Percentiles rank a stretch among this genome's conserved stretches.
These are phyloP conservation scores for Sitta europaea DNA, from an alignment of 2,113 vertebrate species.

Conservation along the genomic window DNA sequence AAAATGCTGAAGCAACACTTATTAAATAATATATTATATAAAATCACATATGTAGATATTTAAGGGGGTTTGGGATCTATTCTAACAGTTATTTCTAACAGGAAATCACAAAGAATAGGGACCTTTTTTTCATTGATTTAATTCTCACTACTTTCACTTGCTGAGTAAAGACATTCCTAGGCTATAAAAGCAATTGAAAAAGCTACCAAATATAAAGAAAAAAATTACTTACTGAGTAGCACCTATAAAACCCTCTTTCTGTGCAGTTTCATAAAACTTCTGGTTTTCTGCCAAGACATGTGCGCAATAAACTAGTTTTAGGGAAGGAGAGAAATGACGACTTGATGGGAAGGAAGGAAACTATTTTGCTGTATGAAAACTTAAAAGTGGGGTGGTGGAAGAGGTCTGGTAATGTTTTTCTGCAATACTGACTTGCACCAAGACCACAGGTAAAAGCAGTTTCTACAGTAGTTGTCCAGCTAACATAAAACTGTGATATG, in stretches of 20 bases:
- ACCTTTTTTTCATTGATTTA: background rate
- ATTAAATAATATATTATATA: background rate
- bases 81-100: background rate
- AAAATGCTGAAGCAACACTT: background rate
- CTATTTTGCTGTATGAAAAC: background rate
- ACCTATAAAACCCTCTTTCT: slow-evolving; percentile 32
- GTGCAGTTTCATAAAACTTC: slow-evolving; percentile 21
- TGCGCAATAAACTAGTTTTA: slow-evolving; percentile 10
- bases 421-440: background rate
- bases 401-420: background rate
- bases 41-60: background rate
- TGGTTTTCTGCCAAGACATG: slow-evolving; percentile 29
- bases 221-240: slow-evolving; percentile 2
- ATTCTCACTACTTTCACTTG: slow-evolving; percentile 13
- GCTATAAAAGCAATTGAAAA: slow-evolving; percentile 28
- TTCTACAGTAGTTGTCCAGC: background rate
- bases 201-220: slow-evolving; percentile 2
- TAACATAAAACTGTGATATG: background rate
- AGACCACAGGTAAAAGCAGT: background rate
- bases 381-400: background rate
- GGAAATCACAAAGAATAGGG: background rate
- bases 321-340: background rate
- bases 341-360: slow-evolving; percentile 22
- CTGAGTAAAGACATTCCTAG: slow-evolving; percentile 1
- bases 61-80: background rate